phyloP scores from a whole-genome alignment of 2,797 vertebrate species.

The Distichodus sexfasciatus region DNA sequence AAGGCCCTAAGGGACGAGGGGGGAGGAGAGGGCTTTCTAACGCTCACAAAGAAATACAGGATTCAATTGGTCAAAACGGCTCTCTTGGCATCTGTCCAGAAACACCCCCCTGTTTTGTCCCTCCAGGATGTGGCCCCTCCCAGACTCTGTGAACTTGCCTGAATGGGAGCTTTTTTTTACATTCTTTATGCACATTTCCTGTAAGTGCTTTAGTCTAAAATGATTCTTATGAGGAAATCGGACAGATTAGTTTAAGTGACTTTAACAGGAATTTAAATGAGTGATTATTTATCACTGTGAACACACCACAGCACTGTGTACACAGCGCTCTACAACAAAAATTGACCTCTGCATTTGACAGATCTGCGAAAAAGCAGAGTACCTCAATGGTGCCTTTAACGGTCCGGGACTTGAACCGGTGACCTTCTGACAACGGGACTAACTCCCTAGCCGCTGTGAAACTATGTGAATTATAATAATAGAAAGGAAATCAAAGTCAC shows the following conservation, averaged over 20 bases:
- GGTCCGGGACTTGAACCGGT: too few relatives aligned
- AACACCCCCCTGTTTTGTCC: conserved; percentile 39
- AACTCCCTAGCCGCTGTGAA: too few relatives aligned
- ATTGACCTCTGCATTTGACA: too few relatives aligned
- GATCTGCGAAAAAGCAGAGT: too few relatives aligned
- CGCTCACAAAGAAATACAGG: conserved; percentile 45
- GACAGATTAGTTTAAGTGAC: conserved; percentile 36
- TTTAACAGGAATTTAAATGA: too few relatives aligned
- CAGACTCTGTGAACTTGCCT: conserved; percentile 72
- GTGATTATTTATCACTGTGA: too few relatives aligned
- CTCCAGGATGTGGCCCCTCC: conserved; percentile 75
- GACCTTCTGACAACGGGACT: too few relatives aligned
- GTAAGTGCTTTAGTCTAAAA: conserved; percentile 50
- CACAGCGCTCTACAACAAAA: too few relatives aligned
- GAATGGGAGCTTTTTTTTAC: conserved; percentile 65
- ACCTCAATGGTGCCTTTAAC: too few relatives aligned
- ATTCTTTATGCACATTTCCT: conserved; percentile 70
- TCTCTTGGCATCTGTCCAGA: conserved; percentile 42
- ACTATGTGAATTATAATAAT: too few relatives aligned
- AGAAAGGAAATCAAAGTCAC: too few relatives aligned
- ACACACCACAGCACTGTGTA: too few relatives aligned
- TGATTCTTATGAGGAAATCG: conserved; percentile 61
- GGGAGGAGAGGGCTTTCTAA: conserved; percentile 11
- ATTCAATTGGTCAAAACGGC: conserved; percentile 37
- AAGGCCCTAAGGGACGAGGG: conserved; percentile 16